Conservation (phyloP, 2,113 vertebrate genomes). For the Protobothrops flavoviridis region DNA sequence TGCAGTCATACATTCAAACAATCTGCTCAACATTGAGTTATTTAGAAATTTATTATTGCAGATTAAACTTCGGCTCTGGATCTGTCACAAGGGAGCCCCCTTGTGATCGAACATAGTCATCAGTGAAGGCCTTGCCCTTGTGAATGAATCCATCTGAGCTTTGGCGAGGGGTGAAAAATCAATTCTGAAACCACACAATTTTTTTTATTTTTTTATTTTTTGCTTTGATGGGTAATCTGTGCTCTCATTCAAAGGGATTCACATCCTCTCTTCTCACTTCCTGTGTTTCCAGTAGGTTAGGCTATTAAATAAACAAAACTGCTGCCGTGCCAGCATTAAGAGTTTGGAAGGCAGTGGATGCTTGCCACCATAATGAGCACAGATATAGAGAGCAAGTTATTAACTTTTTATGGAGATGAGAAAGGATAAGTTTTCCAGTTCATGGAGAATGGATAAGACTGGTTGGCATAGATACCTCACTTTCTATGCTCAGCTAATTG, state of each 20-base stretch:
- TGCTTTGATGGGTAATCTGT: neutral
- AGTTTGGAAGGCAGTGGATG: neutral
- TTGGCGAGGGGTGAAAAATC: neutral
- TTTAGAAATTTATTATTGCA: neutral
- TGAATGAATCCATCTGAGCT: neutral
- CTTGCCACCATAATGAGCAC: neutral
- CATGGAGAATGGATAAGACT: too few species aligned
- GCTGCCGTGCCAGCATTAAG: neutral
- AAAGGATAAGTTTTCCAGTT: neutral
- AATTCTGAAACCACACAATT: neutral
- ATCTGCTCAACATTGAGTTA: neutral
- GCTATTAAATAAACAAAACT: neutral
- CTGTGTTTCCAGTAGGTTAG: neutral
- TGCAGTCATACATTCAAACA: neutral
- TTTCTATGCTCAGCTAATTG: too few species aligned
- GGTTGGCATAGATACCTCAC: too few species aligned
- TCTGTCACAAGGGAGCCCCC: neutral
- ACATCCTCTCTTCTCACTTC: neutral
- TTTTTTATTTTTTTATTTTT: neutral
- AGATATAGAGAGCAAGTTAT: neutral
- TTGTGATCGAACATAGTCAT: neutral
- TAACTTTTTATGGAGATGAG: neutral
- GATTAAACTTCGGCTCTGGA: neutral
- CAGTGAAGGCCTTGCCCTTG: neutral
- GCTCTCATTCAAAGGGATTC: neutral